phyloP scores from a whole-genome alignment of 2,888 invertebrate species.

The Stratiomys singularior region DNA sequence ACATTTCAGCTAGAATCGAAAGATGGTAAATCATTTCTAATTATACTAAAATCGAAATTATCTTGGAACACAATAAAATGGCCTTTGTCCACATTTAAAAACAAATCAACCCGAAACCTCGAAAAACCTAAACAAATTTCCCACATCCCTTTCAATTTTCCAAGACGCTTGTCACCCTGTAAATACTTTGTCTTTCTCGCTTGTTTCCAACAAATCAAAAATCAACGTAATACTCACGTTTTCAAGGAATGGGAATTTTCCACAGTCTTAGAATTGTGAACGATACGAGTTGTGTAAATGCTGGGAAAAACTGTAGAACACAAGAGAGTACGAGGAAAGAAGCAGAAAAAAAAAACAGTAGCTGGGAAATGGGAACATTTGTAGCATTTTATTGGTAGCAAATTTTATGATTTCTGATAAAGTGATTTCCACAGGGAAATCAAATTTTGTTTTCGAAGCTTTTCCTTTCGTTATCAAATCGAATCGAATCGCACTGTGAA shows the following conservation, averaged over 20 bases:
- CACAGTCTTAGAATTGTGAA: constrained; percentile 37
- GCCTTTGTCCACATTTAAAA: too few relatives aligned
- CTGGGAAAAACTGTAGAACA: constrained; percentile 1
- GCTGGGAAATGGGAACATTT: constrained; percentile 55
- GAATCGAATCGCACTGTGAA: constrained; percentile 18
- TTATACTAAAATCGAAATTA: too few relatives aligned
- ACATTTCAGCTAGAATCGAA: background rate
- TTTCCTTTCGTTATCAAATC: constrained; percentile 49
- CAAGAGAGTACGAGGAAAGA: constrained; percentile 42
- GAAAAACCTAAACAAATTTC: too few relatives aligned
- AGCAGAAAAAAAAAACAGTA: too few relatives aligned
- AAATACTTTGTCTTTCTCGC: background rate
- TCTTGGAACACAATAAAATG: too few relatives aligned
- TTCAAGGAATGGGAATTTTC: background rate
- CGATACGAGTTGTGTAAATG: constrained; percentile 36
- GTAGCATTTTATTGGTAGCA: constrained; percentile 58
- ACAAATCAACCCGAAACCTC: too few relatives aligned
- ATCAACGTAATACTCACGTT: too few relatives aligned
- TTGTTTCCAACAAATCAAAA: too few relatives aligned
- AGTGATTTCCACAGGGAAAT: constrained; percentile 64
- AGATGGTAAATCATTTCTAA: too few relatives aligned
- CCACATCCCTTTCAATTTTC: background rate
- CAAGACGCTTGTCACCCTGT: background rate
- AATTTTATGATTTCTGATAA: constrained; percentile 64
- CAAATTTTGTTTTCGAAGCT: constrained; percentile 54